Evolutionary conservation across 2,888 invertebrate genomes (phyloP).

Genomic region (Congeria kusceri): DNA sequence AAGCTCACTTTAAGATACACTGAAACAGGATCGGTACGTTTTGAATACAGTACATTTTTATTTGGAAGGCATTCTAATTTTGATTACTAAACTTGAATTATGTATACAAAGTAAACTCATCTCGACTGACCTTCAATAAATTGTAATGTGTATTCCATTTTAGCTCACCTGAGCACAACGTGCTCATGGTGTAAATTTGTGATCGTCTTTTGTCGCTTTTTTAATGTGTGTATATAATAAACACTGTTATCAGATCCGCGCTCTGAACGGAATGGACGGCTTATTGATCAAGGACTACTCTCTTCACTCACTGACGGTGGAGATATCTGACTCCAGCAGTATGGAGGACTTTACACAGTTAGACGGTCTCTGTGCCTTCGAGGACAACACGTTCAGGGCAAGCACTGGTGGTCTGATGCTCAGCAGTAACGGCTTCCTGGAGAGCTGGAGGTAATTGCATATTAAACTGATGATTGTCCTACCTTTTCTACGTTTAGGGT

Average conservation of each 20-base stretch:
- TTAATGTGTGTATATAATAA: no score
- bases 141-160: not conserved
- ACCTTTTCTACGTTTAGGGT: no score
- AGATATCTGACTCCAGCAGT: not conserved
- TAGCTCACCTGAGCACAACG: not conserved
- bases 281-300: not conserved
- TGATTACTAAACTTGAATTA: no score
- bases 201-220: no score
- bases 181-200: no score
- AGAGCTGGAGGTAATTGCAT: not conserved
- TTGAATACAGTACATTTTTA: no score
- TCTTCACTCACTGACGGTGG: not conserved
- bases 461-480: no score
- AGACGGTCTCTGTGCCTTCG: not conserved
- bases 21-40: not conserved
- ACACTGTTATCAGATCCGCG: not conserved
- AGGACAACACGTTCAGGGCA: not conserved
- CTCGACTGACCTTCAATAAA: no score
- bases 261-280: not conserved
- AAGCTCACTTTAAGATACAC: not conserved
- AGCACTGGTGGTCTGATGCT: conserved; percentile 2
- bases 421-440: not conserved
- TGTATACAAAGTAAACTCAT: no score
- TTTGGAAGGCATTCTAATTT: no score
- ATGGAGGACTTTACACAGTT: not conserved